Evolutionary conservation across 2,888 invertebrate species (phyloP).

Genomic region (Trissoscelio sp.): DNA sequence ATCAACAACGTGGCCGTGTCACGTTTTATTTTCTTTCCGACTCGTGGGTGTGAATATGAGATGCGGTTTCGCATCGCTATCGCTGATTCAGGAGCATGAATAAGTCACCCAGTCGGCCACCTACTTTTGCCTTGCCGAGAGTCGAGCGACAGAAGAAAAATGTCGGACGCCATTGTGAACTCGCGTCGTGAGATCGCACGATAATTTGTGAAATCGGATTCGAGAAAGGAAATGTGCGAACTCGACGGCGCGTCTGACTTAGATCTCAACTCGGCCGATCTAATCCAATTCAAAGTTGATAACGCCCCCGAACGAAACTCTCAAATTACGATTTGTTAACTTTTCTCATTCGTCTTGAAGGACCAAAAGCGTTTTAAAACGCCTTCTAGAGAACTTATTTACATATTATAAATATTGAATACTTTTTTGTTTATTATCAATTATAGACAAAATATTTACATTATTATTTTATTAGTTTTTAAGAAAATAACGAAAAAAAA

Average conservation of each 20-base stretch:
- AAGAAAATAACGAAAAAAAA: too few relatives aligned
- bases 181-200: conserved; percentile 26
- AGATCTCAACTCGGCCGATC: conserved; percentile 13
- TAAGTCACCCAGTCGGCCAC: conserved; percentile 49
- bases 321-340: background rate
- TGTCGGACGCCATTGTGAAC: conserved; percentile 38
- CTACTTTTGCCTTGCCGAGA: conserved; percentile 43
- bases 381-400: too few relatives aligned
- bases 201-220: conserved; percentile 47
- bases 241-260: conserved; percentile 20
- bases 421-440: too few relatives aligned
- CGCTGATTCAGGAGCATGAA: conserved; percentile 38
- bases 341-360: too few relatives aligned
- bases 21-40: conserved; percentile 23
- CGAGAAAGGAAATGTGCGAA: conserved; percentile 41
- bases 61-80: background rate
- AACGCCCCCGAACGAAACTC: background rate
- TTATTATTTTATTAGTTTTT: too few relatives aligned
- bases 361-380: too few relatives aligned
- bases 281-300: conserved; percentile 34
- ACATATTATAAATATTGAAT: too few relatives aligned
- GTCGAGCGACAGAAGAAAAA: conserved; percentile 26
- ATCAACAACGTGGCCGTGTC: conserved; percentile 17
- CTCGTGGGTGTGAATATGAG: conserved; percentile 35
- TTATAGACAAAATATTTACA: too few relatives aligned